Conservation (phyloP, 2,113 vertebrate genomes). For the Periophthalmus modestus region DNA sequence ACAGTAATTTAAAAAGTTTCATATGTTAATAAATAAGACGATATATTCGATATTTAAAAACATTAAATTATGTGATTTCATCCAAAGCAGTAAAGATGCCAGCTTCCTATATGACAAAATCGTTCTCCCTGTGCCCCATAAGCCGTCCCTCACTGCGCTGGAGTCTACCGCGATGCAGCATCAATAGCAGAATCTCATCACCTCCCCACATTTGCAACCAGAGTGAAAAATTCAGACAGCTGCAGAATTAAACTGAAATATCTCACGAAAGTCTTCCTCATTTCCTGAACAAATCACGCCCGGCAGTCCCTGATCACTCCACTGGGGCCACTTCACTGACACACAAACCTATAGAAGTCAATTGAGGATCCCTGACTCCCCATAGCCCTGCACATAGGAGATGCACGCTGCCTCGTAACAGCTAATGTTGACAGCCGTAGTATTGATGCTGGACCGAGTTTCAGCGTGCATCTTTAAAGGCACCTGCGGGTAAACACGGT, state of each 20-base stretch:
- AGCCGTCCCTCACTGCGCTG: not conserved
- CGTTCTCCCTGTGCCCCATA: not conserved
- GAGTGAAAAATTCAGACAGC: conserved; percentile 33
- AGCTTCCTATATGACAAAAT: not conserved
- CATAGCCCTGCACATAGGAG: not conserved
- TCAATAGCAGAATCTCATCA: conserved; percentile 45
- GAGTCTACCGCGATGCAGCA: conserved; percentile 13
- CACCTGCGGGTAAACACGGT: not conserved
- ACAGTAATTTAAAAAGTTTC: not conserved
- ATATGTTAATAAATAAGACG: not conserved
- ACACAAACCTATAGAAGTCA: conserved; percentile 38
- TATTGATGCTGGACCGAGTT: conserved; percentile 29
- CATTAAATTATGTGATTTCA: not conserved
- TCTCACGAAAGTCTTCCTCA: conserved; percentile 38
- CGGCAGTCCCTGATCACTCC: conserved; percentile 52
- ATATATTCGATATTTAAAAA: too few species aligned
- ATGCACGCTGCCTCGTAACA: conserved; percentile 10
- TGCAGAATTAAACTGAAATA: conserved; percentile 55
- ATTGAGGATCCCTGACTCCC: conserved; percentile 21
- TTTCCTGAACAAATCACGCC: conserved; percentile 48
- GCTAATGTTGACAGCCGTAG: conserved; percentile 15
- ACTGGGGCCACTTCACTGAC: conserved; percentile 42
- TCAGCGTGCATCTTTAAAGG: conserved; percentile 16
- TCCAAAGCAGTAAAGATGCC: not conserved
- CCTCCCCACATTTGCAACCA: conserved; percentile 5